phyloP scores from a whole-genome alignment of 2,113 vertebrate genomes.

The Dasyprocta punctata region DNA sequence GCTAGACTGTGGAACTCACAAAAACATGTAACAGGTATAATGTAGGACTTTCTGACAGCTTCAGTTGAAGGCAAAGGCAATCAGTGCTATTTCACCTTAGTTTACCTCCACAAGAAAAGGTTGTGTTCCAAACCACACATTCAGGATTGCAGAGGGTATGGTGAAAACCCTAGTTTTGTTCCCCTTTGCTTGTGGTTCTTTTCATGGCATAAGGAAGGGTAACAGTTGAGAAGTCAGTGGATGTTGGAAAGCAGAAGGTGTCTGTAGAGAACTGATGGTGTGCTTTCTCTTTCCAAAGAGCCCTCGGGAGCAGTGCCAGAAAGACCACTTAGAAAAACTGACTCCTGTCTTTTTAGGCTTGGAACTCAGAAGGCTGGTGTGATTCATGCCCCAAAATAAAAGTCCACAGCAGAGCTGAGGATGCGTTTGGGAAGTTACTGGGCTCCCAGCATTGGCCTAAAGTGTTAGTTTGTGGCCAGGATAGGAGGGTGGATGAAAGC shows the following conservation, averaged over 20 bases:
- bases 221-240: background rate
- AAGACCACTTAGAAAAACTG: background rate
- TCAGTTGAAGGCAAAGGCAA: background rate
- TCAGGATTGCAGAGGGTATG: background rate
- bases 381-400: background rate
- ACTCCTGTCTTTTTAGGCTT: background rate
- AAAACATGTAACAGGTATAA: background rate
- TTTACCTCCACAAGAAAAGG: background rate
- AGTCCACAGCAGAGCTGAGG: background rate
- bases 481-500: background rate
- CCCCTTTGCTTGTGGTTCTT: background rate
- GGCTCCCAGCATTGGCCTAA: fast-evolving
- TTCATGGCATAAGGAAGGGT: background rate
- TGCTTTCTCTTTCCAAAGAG: background rate
- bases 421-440: background rate
- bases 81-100: background rate
- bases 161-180: background rate
- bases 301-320: background rate
- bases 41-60: background rate
- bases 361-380: background rate
- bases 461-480: background rate
- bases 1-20: background rate
- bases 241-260: background rate
- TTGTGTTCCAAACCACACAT: background rate
- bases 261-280: background rate